Evolutionary conservation across 2,888 invertebrate species (phyloP).

Genomic region (Ophion slaviceki): DNA sequence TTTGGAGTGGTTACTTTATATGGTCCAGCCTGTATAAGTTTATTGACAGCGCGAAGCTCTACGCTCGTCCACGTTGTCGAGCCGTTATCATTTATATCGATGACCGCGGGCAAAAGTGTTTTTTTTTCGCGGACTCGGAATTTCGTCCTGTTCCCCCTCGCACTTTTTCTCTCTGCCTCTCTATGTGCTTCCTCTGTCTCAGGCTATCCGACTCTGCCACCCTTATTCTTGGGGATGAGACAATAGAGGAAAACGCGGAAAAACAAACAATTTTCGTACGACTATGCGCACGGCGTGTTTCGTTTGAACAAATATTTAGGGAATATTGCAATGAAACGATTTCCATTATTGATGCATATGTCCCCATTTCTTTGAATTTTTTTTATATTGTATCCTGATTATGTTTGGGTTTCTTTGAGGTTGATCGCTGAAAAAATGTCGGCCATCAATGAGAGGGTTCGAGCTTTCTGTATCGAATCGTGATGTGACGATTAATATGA

Average conservation of each 20-base stretch:
- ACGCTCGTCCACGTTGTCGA: constrained; percentile 28
- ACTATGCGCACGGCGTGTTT: constrained; percentile 11
- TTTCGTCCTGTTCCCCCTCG: background rate
- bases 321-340: constrained; percentile 12
- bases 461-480: too few species aligned
- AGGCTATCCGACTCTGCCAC: too few species aligned
- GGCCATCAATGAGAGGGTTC: too few species aligned
- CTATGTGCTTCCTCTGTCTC: background rate
- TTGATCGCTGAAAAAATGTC: too few species aligned
- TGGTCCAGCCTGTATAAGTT: background rate
- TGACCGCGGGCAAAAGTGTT: constrained; percentile 51
- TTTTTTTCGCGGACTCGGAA: background rate
- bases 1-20: too few species aligned
- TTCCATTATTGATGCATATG: constrained; percentile 36
- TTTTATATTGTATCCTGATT: too few species aligned
- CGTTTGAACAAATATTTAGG: constrained; percentile 35
- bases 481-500: too few species aligned
- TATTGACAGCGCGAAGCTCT: constrained; percentile 17
- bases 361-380: background rate
- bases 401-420: too few species aligned
- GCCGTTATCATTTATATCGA: constrained; percentile 59
- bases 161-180: background rate
- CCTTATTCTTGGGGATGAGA: background rate
- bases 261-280: background rate
- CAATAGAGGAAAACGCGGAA: background rate